phyloP scores from a whole-genome alignment of 1,140 invertebrate species.

The Ganaspis sp. region DNA sequence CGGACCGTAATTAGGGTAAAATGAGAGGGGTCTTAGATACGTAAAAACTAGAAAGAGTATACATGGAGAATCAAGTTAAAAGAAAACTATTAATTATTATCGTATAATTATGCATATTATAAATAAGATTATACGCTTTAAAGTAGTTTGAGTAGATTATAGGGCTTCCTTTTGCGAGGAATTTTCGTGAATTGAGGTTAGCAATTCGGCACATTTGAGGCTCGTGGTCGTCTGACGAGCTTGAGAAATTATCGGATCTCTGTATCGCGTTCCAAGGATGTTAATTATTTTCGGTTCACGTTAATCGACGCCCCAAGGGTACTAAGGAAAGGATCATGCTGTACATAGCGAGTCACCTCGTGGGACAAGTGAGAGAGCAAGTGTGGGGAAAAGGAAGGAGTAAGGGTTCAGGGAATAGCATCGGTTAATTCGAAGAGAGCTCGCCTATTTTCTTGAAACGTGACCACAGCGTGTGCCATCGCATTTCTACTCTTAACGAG shows the following conservation, averaged over 20 bases:
- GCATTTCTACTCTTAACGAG: conserved; percentile 46
- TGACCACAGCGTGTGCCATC: conserved; percentile 49
- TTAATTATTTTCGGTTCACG: conserved; percentile 4
- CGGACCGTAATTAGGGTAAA: no score
- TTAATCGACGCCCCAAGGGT: not conserved
- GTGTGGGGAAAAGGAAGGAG: not conserved
- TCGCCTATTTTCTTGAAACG: conserved; percentile 51
- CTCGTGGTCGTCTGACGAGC: not conserved
- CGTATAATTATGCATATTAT: no score
- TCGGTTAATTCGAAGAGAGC: conserved; percentile 50
- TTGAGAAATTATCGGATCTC: conserved; percentile 27
- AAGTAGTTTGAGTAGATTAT: no score
- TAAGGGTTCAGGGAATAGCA: not conserved
- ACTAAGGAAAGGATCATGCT: not conserved
- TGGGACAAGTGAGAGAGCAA: not conserved
- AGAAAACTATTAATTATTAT: no score
- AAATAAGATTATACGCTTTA: no score
- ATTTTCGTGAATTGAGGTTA: conserved; percentile 15
- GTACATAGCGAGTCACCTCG: not conserved
- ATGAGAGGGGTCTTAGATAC: no score
- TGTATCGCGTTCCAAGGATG: conserved; percentile 17
- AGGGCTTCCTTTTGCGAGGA: not conserved
- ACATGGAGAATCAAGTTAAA: no score
- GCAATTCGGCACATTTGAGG: not conserved
- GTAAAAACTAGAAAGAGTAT: no score